Base-by-base conservation (phyloP, 2,888 invertebrate genomes). In the Polyommatus icarus region DNA sequence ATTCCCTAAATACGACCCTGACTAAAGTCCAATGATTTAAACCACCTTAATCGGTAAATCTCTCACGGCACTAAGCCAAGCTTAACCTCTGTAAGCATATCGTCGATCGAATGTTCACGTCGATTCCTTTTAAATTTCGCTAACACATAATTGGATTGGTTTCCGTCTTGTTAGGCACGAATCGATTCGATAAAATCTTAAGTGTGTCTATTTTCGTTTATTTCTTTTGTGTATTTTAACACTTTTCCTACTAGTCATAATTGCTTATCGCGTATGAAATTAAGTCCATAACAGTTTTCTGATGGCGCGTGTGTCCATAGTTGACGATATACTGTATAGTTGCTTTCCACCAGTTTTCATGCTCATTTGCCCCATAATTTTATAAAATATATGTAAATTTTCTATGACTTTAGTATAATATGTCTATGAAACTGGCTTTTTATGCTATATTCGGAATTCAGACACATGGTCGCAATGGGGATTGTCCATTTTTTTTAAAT, bases 141-240 rank as follows among this genome's bases (percentile, higher is more conserved):
- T 80, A 79, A 81, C 82, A 80, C 82, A 83, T 87, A 88, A 88
- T 88, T 87, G 88, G 87, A 85, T 84, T 84, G 84, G 85, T 85
- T 84, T 86, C 86, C 85, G 85, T 83, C 84, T 82, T 83, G 82
- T 82, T 82, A 81, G 79, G 78, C 79, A 80, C 82, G 81, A 79
- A 78, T 3, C 50, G 79, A 80, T 79, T 78, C 76, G 84, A 84
- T 83, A 80, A 50, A 75, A 84, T 83, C 82, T 80, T 78, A 78
- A 76, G 76, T n/a, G 36, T 24, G 24, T 61, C 10, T 24, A 24
- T 61, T 24, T 61, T 61, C 61, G 24, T 61, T 24, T 50, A 50
- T 50, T 54, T 18, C 18, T 54, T 18, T 54, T 54, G 54, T 54
- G 18, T 18, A 18, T 54, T 18, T 18, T 20, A 59, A 59, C 59